Evolutionary conservation across 1,140 invertebrate species (phyloP).

Genomic region (Leptinotarsa defecta): DNA sequence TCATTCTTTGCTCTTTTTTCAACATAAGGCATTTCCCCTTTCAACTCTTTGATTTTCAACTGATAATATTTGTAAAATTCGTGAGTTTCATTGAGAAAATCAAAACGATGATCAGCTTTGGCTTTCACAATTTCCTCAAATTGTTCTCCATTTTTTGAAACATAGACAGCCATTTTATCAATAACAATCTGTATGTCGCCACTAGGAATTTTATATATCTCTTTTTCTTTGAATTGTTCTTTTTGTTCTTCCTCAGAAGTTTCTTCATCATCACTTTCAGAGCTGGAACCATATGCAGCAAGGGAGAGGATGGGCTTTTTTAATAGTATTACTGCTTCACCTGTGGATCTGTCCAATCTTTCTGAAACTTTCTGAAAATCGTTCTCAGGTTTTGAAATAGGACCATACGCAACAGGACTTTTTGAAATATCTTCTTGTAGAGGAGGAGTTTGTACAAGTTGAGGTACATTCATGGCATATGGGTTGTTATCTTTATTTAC

Average conservation of each 20-base stretch:
- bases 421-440: constrained; percentile 20
- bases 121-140: constrained; percentile 88
- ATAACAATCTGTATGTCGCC: constrained; percentile 85
- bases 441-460: constrained; percentile 22
- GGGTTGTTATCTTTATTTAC: constrained; percentile 44
- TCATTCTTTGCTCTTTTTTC: constrained; percentile 49
- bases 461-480: constrained; percentile 35
- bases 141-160: constrained; percentile 89
- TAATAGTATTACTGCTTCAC: constrained; percentile 12
- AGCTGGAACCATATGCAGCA: constrained; percentile 62
- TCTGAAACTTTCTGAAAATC: constrained; percentile 12
- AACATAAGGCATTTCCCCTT: constrained; percentile 51
- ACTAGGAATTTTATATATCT: constrained; percentile 63
- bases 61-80: constrained; percentile 79
- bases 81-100: constrained; percentile 75
- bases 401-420: background rate
- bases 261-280: constrained; percentile 56
- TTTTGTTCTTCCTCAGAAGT: constrained; percentile 45
- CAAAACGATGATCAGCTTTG: constrained; percentile 85
- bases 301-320: constrained; percentile 58
- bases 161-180: constrained; percentile 95
- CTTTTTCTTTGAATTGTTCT: constrained; percentile 4
- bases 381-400: background rate
- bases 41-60: constrained; percentile 56
- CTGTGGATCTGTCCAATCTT: background rate